These are phyloP conservation scores for Dryobotodes eremita DNA, from an alignment of 2,888 invertebrate genomes.

Conservation along the genomic window DNA sequence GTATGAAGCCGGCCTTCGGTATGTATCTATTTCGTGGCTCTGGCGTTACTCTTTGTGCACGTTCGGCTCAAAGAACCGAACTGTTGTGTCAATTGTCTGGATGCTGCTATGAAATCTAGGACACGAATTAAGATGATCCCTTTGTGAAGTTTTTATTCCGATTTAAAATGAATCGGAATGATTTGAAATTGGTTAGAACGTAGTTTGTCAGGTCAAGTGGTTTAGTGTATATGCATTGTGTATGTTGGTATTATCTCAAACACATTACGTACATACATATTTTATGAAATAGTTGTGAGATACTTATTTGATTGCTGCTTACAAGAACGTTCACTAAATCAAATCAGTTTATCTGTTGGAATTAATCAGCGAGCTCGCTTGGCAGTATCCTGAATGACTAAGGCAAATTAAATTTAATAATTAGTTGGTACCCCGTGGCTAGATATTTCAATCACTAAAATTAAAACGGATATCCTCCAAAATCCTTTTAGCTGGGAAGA, in stretches of 20 bases:
- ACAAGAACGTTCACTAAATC: neutral
- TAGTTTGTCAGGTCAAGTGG: neutral
- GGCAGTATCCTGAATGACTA: neutral
- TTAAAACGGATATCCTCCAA: neutral
- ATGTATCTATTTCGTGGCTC: neutral
- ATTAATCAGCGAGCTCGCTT: neutral
- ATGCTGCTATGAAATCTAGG: constrained; percentile 36
- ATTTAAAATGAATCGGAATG: constrained; percentile 12
- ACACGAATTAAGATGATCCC: constrained; percentile 23
- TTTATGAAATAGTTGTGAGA: neutral
- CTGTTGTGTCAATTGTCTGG: constrained; percentile 21
- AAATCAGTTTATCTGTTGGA: neutral
- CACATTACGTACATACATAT: neutral
- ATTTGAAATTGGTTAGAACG: neutral
- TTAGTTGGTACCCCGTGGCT: neutral
- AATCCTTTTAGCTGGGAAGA: neutral
- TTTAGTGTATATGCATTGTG: neutral
- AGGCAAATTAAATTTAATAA: neutral
- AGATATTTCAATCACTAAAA: constrained; percentile 1
- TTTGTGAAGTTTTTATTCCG: neutral
- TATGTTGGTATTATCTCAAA: neutral
- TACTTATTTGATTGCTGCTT: neutral
- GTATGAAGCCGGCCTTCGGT: neutral
- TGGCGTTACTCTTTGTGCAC: constrained; percentile 42
- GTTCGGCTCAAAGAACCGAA: constrained; percentile 42